Evolutionary conservation across 2,113 vertebrate genomes (phyloP).

Genomic region (Spea bombifrons): DNA sequence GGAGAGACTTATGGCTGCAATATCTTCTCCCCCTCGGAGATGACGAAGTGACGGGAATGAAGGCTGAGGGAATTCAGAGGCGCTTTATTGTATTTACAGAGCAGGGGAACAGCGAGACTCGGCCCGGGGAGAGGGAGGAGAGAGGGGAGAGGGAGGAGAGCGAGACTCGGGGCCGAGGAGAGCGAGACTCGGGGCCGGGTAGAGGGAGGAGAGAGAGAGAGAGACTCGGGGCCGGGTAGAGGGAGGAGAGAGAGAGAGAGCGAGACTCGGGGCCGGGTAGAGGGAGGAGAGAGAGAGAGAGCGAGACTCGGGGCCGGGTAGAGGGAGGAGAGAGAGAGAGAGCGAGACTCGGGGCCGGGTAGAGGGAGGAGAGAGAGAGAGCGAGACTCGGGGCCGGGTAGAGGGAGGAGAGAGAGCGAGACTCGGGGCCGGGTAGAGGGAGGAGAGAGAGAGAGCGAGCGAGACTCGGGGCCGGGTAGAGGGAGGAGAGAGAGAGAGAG

Average conservation of each 20-base stretch:
- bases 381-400: not conserved
- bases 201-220: not conserved
- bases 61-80: constrained; percentile 6
- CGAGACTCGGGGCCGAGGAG: too few relatives aligned
- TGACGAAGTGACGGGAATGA: constrained; percentile 10
- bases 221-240: too few relatives aligned
- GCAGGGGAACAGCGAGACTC: not conserved
- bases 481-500: not conserved
- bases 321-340: not conserved
- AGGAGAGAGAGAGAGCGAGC: too few relatives aligned
- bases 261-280: too few relatives aligned
- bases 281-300: not conserved
- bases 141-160: too few relatives aligned
- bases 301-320: not conserved
- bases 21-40: constrained; percentile 23
- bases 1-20: constrained; percentile 27
- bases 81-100: constrained; percentile 12
- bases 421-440: too few relatives aligned
- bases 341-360: not conserved
- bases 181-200: too few relatives aligned
- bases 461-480: not conserved
- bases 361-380: too few relatives aligned
- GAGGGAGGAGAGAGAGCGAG: not conserved
- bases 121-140: not conserved
- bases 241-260: too few relatives aligned